Evolutionary conservation across 2,797 vertebrate species (phyloP), one percentile per base, ranked within the genome.

Genomic region (Mus spretus): DNA sequence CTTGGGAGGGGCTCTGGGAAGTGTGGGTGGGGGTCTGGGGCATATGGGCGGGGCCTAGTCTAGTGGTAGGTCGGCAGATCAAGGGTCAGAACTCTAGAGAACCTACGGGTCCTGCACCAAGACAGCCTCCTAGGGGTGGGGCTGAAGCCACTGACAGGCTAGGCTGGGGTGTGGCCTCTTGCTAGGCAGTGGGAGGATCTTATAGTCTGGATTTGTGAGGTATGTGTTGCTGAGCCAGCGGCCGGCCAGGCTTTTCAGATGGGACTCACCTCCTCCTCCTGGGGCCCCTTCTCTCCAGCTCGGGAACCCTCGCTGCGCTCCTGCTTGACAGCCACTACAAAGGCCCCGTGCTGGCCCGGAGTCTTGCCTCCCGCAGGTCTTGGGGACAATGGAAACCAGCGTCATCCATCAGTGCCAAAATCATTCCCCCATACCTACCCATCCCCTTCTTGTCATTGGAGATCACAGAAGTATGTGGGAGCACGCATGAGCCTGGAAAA

Each of bases 281-380:
- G 83, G 0, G 97, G 93, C 0, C 97, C 98, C 90, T 99, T 99
- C 92, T 99, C 98, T 0, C 98, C 97, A 0, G 96, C 28, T n/a
- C 98, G 97, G 15, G 98, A 92, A 89, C 97, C 98, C 96, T 99
- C 99, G 59, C 98, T 98, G 91, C 99, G 99, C 97, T 99, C 99
- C 95, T 99, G 99, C 96, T 99, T 99, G 91, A 99, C 99, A 31
- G 99, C 98, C 96, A 99, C 99, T 98, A 99, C 98, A 92, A 98
- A 98, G 96, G 90, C 98, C 2, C 98, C 98, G 8, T 98, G 98
- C 55, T 98, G 98, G 47, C 96, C 96, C 1, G 95, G 97, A 86
- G 98, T 93, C 97, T 98, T 99, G 91, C 98, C 91, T 0, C 98
- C 88, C 11, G 97, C 88, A 2, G 98, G 98, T 91, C 99, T 88